phyloP scores from a whole-genome alignment of 53 echinoderm and acorn worm genomes.

The Arbacia lixula region DNA sequence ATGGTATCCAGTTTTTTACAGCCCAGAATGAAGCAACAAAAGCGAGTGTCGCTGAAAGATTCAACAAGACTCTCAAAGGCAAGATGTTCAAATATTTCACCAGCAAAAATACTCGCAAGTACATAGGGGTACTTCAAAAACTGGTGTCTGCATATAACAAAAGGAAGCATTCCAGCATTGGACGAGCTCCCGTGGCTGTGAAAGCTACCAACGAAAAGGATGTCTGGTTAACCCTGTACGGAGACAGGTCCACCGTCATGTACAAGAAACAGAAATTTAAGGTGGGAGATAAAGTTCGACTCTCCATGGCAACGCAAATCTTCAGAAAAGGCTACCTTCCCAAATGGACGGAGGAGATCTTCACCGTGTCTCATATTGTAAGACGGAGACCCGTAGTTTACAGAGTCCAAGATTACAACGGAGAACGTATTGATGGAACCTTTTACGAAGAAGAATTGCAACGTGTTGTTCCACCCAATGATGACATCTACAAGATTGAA shows the following conservation, averaged over 20 bases:
- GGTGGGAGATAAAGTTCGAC: conserved; percentile 59
- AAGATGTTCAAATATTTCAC: conserved; percentile 67
- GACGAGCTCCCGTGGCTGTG: conserved; percentile 56
- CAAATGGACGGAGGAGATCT: conserved; percentile 76
- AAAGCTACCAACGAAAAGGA: conserved; percentile 39
- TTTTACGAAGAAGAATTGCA: conserved; percentile 72
- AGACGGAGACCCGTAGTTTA: conserved; percentile 49
- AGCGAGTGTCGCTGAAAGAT: conserved; percentile 55
- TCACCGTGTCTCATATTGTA: conserved; percentile 39
- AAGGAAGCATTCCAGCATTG: conserved; percentile 59
- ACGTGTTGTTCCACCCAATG: conserved; percentile 1
- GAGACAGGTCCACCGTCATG: not conserved
- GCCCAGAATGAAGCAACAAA: conserved; percentile 62
- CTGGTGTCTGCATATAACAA: conserved; percentile 66
- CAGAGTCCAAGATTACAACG: conserved; percentile 45
- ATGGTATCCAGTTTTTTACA: conserved; percentile 62
- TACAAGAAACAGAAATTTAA: not conserved
- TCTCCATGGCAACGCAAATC: conserved; percentile 59
- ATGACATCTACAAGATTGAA: conserved; percentile 53
- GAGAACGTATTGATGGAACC: conserved; percentile 63
- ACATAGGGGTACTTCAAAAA: conserved; percentile 52
- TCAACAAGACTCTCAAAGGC: conserved; percentile 49
- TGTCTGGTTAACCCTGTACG: conserved; percentile 61
- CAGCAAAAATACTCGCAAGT: conserved; percentile 40
- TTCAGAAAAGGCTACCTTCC: conserved; percentile 74